These are phyloP conservation scores for Frieseomelitta varia DNA, from an alignment of 1,140 invertebrate genomes.

Conservation along the genomic window DNA sequence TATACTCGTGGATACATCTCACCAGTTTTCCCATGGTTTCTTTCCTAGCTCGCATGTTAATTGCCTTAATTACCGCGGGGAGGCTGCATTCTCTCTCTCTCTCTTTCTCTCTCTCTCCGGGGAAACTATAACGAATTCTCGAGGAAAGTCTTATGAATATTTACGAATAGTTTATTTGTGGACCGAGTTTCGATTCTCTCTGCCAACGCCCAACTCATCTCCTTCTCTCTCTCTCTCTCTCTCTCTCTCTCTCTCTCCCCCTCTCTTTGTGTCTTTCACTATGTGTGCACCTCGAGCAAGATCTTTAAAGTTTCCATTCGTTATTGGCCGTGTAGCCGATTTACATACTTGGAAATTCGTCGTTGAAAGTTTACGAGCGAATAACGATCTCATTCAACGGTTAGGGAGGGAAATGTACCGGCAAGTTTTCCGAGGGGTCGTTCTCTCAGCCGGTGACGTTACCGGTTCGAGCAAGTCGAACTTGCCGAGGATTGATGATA, in stretches of 20 bases:
- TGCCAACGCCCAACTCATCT: not conserved
- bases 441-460: not conserved
- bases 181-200: conserved; percentile 64
- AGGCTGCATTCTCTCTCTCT: conserved; percentile 4
- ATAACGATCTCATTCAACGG: conserved; percentile 1
- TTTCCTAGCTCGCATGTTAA: conserved; percentile 56
- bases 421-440: not conserved
- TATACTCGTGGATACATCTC: not conserved
- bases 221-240: not conserved
- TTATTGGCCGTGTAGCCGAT: conserved; percentile 20
- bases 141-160: conserved; percentile 68
- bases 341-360: not conserved
- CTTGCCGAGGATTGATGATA: not conserved
- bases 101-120: not conserved
- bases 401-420: not conserved
- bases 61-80: conserved; percentile 54
- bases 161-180: conserved; percentile 67
- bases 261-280: not conserved
- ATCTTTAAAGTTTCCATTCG: conserved; percentile 13
- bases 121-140: conserved; percentile 51
- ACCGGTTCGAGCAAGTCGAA: not conserved
- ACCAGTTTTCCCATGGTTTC: conserved; percentile 19
- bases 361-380: not conserved
- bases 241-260: not conserved
- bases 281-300: not conserved